Evolutionary conservation across 2,113 vertebrate species (phyloP).

Genomic region (Crotophaga sulcirostris): DNA sequence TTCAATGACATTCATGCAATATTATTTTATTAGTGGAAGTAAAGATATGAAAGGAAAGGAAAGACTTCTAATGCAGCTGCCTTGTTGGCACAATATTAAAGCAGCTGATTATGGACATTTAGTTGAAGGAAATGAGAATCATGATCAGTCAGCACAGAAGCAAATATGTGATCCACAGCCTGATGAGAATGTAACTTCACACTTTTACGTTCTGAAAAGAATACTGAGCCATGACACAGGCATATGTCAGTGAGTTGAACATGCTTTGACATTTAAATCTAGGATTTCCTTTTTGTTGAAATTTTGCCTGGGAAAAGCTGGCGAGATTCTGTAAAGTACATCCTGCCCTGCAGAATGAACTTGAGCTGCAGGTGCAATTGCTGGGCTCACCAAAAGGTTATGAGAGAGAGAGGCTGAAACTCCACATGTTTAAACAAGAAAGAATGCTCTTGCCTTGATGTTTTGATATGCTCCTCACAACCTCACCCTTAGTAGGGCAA

Average conservation of each 20-base stretch:
- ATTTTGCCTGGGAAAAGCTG: neutral
- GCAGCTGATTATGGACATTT: neutral
- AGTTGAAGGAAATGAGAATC: slow-evolving; percentile 31
- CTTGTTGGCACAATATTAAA: slow-evolving; percentile 35
- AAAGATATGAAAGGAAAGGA: neutral
- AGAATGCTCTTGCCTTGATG: neutral
- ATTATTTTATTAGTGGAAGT: neutral
- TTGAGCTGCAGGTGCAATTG: neutral
- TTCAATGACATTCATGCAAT: neutral
- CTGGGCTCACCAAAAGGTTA: neutral
- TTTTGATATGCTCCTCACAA: neutral
- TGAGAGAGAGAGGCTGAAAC: neutral
- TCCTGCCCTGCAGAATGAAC: neutral
- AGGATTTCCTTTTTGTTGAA: neutral
- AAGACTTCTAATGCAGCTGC: neutral
- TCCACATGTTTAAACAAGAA: neutral
- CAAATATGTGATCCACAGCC: neutral
- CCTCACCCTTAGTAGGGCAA: neutral
- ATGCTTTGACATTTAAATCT: neutral
- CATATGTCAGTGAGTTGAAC: neutral
- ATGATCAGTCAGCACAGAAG: neutral
- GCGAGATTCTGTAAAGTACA: neutral
- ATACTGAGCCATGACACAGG: neutral
- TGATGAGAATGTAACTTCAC: neutral
- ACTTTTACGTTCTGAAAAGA: neutral